Conservation (phyloP, 2,113 vertebrate species). For the Ochotona princeps region DNA sequence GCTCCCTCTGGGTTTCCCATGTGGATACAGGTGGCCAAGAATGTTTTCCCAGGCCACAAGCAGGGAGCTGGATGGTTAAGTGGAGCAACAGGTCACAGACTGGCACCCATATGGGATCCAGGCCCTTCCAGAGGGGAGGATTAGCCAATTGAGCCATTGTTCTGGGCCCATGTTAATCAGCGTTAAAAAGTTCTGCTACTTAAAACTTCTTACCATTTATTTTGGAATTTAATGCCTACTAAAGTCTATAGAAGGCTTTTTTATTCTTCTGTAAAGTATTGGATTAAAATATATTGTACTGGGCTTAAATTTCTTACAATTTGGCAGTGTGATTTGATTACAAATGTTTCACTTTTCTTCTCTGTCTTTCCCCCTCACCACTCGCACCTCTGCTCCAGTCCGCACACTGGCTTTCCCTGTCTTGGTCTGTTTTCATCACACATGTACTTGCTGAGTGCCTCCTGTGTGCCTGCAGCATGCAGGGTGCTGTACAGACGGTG, state of each 20-base stretch:
- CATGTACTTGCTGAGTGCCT: neutral
- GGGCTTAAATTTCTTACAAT: slow-evolving; percentile 30
- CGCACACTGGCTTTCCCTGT: neutral
- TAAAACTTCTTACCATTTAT: slow-evolving; percentile 42
- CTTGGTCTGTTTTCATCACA: neutral
- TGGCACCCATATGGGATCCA: too few species aligned
- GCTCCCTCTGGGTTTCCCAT: too few species aligned
- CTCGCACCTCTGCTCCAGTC: neutral
- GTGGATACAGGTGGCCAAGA: too few species aligned
- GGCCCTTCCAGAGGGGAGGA: too few species aligned
- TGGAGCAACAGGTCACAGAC: too few species aligned
- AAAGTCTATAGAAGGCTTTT: neutral
- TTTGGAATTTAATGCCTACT: slow-evolving; percentile 37
- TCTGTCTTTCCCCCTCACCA: neutral
- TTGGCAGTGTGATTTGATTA: neutral
- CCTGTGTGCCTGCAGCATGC: neutral
- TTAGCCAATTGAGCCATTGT: too few species aligned
- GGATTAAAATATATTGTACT: neutral
- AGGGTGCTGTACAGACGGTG: neutral
- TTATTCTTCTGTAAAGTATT: neutral
- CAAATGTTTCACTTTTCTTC: neutral
- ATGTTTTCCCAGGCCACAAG: too few species aligned
- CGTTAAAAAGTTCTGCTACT: neutral
- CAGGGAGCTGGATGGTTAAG: too few species aligned
- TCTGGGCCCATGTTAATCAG: slow-evolving; percentile 16